A percentile compares a stretch with the other conserved stretches of the same genome.
Conservation (phyloP, 2,113 vertebrate genomes). For the Phalacrocorax aristotelis region DNA sequence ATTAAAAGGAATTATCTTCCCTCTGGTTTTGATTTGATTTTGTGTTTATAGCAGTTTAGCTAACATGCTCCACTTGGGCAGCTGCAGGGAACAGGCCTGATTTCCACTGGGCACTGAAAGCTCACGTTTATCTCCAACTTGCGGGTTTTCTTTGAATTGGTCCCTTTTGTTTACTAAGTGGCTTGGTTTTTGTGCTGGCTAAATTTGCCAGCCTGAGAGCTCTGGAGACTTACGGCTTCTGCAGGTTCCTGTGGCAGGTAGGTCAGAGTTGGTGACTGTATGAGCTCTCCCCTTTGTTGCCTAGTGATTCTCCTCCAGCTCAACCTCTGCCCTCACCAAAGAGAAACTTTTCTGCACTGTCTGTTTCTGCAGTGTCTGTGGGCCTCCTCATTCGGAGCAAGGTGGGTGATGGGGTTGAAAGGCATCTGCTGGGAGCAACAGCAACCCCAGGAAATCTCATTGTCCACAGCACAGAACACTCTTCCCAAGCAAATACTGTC, state of each 20-base stretch:
- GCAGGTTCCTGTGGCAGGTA: background rate
- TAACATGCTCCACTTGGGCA: constrained; percentile 13
- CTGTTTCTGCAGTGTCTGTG: background rate
- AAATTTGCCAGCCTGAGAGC: background rate
- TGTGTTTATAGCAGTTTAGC: constrained; percentile 58
- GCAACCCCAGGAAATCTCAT: background rate
- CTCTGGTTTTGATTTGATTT: constrained; percentile 58
- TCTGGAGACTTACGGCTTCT: background rate
- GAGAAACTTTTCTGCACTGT: background rate
- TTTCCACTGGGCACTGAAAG: constrained; percentile 11
- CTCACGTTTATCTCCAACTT: background rate
- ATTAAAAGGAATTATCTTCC: constrained; percentile 61
- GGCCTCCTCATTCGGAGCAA: background rate
- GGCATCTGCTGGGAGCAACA: background rate
- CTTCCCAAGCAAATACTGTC: background rate
- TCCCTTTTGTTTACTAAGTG: background rate
- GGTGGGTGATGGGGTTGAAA: background rate
- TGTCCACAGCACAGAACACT: background rate
- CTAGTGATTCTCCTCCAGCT: background rate
- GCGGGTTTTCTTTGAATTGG: background rate
- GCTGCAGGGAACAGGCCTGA: constrained; percentile 28
- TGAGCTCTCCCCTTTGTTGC: background rate
- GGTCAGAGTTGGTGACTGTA: background rate
- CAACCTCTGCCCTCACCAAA: background rate
- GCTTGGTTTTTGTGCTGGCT: background rate